These are phyloP conservation scores for Theocolax elegans DNA, from an alignment of 1,140 invertebrate species.

Conservation along the genomic window DNA sequence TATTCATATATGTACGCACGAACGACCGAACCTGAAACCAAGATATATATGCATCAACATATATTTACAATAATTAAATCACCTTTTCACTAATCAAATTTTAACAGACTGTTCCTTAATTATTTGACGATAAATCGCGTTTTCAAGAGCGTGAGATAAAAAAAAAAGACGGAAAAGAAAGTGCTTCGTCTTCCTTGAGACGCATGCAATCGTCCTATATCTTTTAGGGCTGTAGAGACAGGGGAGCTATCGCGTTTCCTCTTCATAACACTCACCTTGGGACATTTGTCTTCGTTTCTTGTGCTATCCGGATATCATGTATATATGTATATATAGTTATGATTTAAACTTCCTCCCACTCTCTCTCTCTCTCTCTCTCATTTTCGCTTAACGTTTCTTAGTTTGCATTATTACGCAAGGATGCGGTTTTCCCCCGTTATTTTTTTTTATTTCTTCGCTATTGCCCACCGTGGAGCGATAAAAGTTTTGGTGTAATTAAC, in stretches of 20 bases:
- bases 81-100: too few relatives aligned
- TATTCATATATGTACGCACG: too few relatives aligned
- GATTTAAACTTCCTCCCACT: conserved; percentile 51
- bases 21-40: too few relatives aligned
- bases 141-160: too few relatives aligned
- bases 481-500: conserved; percentile 26
- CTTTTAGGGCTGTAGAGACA: background rate
- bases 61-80: too few relatives aligned
- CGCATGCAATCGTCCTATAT: background rate
- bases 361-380: background rate
- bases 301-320: conserved; percentile 48
- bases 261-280: conserved; percentile 53
- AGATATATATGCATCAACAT: too few relatives aligned
- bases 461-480: background rate
- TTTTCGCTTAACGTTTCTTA: background rate
- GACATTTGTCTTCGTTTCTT: conserved; percentile 63
- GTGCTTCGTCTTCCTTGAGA: conserved; percentile 6
- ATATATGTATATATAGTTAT: conserved; percentile 56
- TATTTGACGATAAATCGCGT: too few relatives aligned
- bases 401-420: background rate
- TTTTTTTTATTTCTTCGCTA: too few relatives aligned
- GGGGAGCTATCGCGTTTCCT: conserved; percentile 58
- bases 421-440: background rate
- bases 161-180: background rate
- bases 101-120: too few relatives aligned